Evolutionary conservation across 1,140 invertebrate genomes (phyloP).

Genomic region (Monochamus saltuarius): DNA sequence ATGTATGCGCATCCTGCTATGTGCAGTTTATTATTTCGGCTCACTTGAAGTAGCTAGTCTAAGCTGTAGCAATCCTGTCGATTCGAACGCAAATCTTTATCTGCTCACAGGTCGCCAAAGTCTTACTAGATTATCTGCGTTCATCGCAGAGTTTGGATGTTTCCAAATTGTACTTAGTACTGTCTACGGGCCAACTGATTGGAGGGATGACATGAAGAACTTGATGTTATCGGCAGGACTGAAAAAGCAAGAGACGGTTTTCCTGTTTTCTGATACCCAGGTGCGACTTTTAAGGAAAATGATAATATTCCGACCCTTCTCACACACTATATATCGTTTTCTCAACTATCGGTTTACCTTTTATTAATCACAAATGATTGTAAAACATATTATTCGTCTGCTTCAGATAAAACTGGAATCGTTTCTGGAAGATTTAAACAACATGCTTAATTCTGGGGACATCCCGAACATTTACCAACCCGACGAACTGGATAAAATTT

Average conservation of each 20-base stretch:
- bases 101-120: conserved; percentile 62
- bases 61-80: too few species aligned
- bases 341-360: too few species aligned
- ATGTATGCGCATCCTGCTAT: too few species aligned
- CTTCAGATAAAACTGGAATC: conserved; percentile 62
- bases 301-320: too few species aligned
- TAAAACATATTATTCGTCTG: not conserved
- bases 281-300: conserved; percentile 37
- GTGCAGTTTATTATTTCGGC: too few species aligned
- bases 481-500: conserved; percentile 67
- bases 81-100: not conserved
- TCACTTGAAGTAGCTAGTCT: too few species aligned
- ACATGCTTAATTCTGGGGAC: conserved; percentile 68
- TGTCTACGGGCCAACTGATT: conserved; percentile 57
- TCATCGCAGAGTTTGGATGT: conserved; percentile 61
- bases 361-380: not conserved
- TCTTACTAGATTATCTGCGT: conserved; percentile 63
- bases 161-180: conserved; percentile 60
- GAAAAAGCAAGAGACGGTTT: conserved; percentile 60
- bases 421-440: conserved; percentile 71
- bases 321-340: too few species aligned
- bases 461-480: conserved; percentile 66
- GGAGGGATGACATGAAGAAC: conserved; percentile 65
- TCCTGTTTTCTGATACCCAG: conserved; percentile 69
- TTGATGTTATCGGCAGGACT: conserved; percentile 61